phyloP scores from a whole-genome alignment of 2,113 vertebrate genomes.

The Esox niger region DNA sequence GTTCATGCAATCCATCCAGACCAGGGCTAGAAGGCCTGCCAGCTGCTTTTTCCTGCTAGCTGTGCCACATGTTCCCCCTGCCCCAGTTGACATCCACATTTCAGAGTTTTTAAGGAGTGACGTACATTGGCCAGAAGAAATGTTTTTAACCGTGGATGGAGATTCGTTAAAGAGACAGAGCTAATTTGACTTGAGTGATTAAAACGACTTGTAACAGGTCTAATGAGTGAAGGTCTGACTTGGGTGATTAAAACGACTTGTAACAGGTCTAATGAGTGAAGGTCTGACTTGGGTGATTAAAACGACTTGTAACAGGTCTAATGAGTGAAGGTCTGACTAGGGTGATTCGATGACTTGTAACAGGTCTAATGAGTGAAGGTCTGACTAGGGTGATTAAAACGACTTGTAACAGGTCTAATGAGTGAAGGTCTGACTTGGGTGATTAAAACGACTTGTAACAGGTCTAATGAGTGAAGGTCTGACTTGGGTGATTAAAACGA shows the following conservation, averaged over 20 bases:
- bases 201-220: too few species aligned
- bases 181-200: neutral
- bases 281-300: neutral
- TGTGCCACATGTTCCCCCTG: constrained; percentile 36
- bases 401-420: too few species aligned
- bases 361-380: too few species aligned
- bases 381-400: neutral
- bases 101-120: constrained; percentile 32
- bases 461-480: too few species aligned
- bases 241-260: too few species aligned
- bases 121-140: constrained; percentile 22
- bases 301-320: too few species aligned
- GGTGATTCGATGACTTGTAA: too few species aligned
- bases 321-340: neutral
- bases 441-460: too few species aligned
- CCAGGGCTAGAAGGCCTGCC: constrained; percentile 11
- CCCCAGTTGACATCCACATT: neutral
- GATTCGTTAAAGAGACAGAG: constrained; percentile 27
- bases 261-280: too few species aligned
- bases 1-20: constrained; percentile 40
- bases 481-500: neutral
- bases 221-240: too few species aligned
- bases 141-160: constrained; percentile 26
- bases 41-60: neutral
- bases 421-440: neutral